Conservation (phyloP, 2,888 invertebrate genomes). For the Phengaris alcon region DNA sequence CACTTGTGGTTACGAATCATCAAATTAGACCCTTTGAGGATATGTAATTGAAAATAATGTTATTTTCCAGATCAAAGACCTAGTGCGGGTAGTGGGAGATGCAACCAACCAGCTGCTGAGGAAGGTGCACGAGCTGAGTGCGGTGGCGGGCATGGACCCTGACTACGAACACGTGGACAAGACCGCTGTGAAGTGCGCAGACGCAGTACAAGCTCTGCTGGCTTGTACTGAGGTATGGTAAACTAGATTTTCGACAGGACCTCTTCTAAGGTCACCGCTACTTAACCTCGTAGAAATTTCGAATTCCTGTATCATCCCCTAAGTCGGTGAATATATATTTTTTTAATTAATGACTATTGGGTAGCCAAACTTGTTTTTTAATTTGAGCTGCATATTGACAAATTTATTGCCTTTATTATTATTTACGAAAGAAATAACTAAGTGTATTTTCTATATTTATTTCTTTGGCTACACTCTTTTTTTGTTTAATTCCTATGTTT, state of each 20-base stretch:
- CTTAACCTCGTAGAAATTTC: no score
- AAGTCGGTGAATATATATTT: no score
- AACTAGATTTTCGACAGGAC: neutral
- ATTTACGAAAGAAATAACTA: neutral
- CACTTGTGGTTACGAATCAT: no score
- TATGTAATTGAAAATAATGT: neutral
- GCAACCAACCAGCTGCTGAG: constrained; percentile 49
- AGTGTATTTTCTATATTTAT: neutral
- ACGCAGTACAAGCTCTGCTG: constrained; percentile 51
- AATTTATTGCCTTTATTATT: neutral
- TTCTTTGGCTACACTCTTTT: neutral
- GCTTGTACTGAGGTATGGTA: constrained; percentile 53
- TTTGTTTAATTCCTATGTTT: neutral
- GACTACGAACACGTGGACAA: constrained; percentile 43
- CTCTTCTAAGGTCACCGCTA: neutral
- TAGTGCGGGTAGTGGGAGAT: constrained; percentile 50
- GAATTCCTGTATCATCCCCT: no score
- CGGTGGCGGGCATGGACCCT: constrained; percentile 36
- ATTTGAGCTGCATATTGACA: no score
- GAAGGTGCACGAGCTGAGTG: constrained; percentile 38
- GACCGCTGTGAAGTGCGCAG: constrained; percentile 46
- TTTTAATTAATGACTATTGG: no score
- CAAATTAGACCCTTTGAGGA: no score
- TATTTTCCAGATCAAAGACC: constrained; percentile 45
- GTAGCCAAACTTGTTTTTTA: no score